A percentile compares a stretch with the other conserved stretches of the same genome.
Conservation (phyloP, 2,797 vertebrate genomes). For the Aselliscus stoliczkanus region DNA sequence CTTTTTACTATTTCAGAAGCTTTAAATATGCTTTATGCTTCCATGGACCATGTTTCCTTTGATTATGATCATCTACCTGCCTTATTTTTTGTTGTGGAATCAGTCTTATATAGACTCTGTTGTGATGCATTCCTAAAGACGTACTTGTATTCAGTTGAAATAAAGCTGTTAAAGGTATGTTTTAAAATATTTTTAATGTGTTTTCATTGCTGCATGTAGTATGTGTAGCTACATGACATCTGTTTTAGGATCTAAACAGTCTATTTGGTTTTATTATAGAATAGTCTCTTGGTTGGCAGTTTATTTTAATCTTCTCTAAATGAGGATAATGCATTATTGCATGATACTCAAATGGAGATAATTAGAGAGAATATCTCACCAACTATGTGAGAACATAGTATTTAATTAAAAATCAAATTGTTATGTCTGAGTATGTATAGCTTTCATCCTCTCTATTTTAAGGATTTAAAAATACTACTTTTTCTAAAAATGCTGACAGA, state of each 20-base stretch:
- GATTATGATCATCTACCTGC: slow-evolving; percentile 53
- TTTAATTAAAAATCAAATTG: background rate
- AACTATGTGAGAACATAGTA: background rate
- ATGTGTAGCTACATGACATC: background rate
- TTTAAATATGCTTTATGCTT: slow-evolving; percentile 70
- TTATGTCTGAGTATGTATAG: background rate
- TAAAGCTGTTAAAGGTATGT: slow-evolving; percentile 74
- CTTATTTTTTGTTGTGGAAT: slow-evolving; percentile 76
- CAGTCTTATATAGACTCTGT: slow-evolving; percentile 73
- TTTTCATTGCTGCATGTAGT: background rate
- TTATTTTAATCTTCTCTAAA: background rate
- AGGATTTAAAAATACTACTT: background rate
- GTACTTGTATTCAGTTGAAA: slow-evolving; percentile 62
- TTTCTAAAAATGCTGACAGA: background rate
- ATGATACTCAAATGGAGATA: background rate
- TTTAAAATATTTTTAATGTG: background rate
- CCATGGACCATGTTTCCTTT: slow-evolving; percentile 67
- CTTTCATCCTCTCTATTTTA: background rate
- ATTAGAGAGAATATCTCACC: slow-evolving; percentile 13
- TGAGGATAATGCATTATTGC: background rate
- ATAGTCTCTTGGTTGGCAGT: background rate
- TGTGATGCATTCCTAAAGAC: slow-evolving; percentile 61
- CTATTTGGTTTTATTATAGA: background rate
- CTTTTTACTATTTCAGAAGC: slow-evolving; percentile 68
- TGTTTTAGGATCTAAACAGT: background rate